A percentile compares a stretch with the other conserved stretches of the same genome.
phyloP scores from a whole-genome alignment of 2,797 vertebrate genomes.

The Takifugu ocellatus region DNA sequence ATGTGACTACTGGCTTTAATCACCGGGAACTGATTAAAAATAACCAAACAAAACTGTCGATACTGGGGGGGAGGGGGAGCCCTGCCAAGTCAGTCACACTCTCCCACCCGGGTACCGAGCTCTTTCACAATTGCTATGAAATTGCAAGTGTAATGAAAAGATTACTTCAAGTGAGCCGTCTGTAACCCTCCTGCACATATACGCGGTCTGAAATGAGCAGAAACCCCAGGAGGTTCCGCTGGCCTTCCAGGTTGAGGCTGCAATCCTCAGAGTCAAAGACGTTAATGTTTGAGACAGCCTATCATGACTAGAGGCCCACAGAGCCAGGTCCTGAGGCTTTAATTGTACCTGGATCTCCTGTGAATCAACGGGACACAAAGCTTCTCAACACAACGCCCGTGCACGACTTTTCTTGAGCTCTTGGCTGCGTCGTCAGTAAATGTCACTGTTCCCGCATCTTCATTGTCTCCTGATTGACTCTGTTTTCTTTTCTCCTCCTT shows the following conservation, averaged over 20 bases:
- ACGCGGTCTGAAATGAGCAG: slow-evolving; percentile 45
- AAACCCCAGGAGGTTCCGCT: slow-evolving; percentile 37
- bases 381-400: slow-evolving; percentile 15
- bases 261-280: slow-evolving; percentile 25
- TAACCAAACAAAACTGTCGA: slow-evolving; percentile 7
- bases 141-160: slow-evolving; percentile 54
- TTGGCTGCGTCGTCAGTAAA: slow-evolving; percentile 22
- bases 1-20: not conserved
- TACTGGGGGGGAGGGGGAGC: not conserved
- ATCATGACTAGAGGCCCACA: too few species aligned
- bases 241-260: slow-evolving; percentile 39
- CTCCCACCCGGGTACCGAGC: slow-evolving; percentile 14
- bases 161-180: slow-evolving; percentile 59
- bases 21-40: slow-evolving; percentile 6
- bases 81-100: slow-evolving; percentile 31
- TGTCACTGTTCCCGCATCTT: slow-evolving; percentile 3
- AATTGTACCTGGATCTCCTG: slow-evolving; percentile 5
- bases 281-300: slow-evolving; percentile 14
- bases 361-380: slow-evolving; percentile 15
- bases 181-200: slow-evolving; percentile 57
- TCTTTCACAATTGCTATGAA: slow-evolving; percentile 33
- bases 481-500: slow-evolving; percentile 54
- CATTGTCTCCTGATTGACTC: slow-evolving; percentile 21
- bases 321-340: not conserved
- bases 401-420: slow-evolving; percentile 23